A percentile compares a stretch with the other conserved stretches of the same genome.
phyloP scores from a whole-genome alignment of 2,888 invertebrate species.

The Nasonovia ribisnigri region DNA sequence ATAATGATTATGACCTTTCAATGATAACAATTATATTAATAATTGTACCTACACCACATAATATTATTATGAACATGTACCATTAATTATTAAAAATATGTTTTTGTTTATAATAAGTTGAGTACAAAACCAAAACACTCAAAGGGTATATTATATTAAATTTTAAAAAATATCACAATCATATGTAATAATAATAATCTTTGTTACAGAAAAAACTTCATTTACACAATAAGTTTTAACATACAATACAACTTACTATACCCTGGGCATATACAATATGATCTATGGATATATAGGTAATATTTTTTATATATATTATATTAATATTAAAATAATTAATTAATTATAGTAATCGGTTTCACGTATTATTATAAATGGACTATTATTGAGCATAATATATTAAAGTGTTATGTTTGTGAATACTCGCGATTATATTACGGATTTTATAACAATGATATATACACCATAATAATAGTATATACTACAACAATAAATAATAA shows the following conservation, averaged over 20 bases:
- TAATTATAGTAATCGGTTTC: background rate
- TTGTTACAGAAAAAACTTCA: background rate
- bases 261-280: background rate
- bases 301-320: background rate
- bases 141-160: background rate
- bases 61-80: background rate
- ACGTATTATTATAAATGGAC: background rate
- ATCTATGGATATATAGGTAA: background rate
- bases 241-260: background rate
- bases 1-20: background rate
- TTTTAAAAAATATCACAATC: background rate
- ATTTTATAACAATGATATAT: background rate
- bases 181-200: background rate
- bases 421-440: background rate
- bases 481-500: background rate
- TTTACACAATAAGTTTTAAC: background rate
- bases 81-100: background rate
- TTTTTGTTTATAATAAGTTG: background rate
- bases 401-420: background rate
- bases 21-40: background rate
- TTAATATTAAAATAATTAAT: background rate
- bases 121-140: background rate
- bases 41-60: background rate
- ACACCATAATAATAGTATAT: background rate
- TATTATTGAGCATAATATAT: background rate